A percentile compares a stretch with the other conserved stretches of the same genome.
phyloP scores from a whole-genome alignment of 2,797 vertebrate genomes.

The Sebastiscus tertius region DNA sequence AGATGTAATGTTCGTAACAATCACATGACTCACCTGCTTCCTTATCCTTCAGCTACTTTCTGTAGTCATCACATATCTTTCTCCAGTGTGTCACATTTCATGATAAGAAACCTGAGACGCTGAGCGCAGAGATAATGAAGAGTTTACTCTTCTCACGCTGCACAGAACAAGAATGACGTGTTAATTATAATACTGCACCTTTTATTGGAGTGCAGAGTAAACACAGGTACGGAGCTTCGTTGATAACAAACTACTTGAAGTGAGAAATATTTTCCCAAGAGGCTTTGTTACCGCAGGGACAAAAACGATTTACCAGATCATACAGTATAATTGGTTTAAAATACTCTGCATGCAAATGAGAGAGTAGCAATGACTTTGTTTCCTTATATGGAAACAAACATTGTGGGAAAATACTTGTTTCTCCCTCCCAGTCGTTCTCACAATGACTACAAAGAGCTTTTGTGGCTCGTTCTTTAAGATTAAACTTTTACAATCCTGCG shows the following conservation, averaged over 20 bases:
- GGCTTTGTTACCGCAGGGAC: constrained; percentile 15
- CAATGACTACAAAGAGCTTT: background rate
- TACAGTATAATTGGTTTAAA: constrained; percentile 21
- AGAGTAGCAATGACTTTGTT: constrained; percentile 24
- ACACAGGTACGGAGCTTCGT: background rate
- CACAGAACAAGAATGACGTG: background rate
- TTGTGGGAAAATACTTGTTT: constrained; percentile 23
- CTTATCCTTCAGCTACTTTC: background rate
- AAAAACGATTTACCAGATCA: constrained; percentile 17
- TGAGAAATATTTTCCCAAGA: constrained; percentile 43
- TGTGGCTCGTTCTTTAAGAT: background rate
- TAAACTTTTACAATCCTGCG: constrained; percentile 6
- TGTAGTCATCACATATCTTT: constrained; percentile 2
- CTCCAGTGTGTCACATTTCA: background rate
- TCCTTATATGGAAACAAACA: constrained; percentile 8
- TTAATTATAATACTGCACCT: background rate
- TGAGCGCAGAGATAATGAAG: background rate
- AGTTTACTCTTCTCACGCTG: constrained; percentile 21
- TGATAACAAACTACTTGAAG: background rate
- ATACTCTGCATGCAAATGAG: constrained; percentile 43
- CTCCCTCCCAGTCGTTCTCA: constrained; percentile 22
- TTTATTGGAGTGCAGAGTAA: background rate
- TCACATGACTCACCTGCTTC: constrained; percentile 48
- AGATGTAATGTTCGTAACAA: constrained; percentile 6
- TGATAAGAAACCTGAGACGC: constrained; percentile 4